phyloP scores from a whole-genome alignment of 2,888 invertebrate genomes.

The Agapostemon virescens region DNA sequence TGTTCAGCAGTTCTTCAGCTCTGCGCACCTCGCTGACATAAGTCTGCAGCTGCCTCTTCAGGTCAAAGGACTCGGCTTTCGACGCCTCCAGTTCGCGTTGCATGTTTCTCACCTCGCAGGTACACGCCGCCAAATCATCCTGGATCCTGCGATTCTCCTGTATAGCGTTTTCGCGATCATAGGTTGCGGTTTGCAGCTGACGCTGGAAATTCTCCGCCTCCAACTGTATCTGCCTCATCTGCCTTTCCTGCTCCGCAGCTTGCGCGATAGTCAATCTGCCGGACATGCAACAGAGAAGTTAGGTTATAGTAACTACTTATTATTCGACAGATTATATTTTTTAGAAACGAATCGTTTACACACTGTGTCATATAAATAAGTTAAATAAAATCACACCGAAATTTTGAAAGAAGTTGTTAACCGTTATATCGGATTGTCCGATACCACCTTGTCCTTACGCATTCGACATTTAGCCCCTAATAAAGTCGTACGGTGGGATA shows the following conservation, averaged over 20 bases:
- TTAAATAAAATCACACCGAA: no score
- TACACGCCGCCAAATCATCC: constrained; percentile 86
- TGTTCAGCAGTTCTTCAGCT: constrained; percentile 88
- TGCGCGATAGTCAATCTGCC: constrained; percentile 67
- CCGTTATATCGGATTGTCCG: no score
- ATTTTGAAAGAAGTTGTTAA: no score
- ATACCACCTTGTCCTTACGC: constrained; percentile 14
- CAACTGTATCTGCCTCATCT: constrained; percentile 73
- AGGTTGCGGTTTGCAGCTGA: constrained; percentile 83
- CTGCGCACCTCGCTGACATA: constrained; percentile 91
- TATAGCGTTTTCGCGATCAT: constrained; percentile 83
- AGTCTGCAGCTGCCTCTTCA: constrained; percentile 89
- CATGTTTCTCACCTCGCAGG: constrained; percentile 83
- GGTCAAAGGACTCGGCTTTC: constrained; percentile 86
- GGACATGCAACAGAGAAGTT: neutral
- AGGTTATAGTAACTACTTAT: no score
- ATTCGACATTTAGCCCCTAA: constrained; percentile 36
- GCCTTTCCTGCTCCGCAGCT: constrained; percentile 75
- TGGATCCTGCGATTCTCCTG: constrained; percentile 88
- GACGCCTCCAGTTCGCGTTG: constrained; percentile 87
- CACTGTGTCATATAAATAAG: no score
- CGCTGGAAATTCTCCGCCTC: constrained; percentile 84
- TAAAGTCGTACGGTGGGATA: constrained; percentile 28
- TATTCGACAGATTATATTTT: no score
- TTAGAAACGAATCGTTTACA: no score